Percentiles rank a stretch among this genome's conserved stretches.
Conservation (phyloP, 2,888 invertebrate genomes). For the Pristionchus mayeri region DNA sequence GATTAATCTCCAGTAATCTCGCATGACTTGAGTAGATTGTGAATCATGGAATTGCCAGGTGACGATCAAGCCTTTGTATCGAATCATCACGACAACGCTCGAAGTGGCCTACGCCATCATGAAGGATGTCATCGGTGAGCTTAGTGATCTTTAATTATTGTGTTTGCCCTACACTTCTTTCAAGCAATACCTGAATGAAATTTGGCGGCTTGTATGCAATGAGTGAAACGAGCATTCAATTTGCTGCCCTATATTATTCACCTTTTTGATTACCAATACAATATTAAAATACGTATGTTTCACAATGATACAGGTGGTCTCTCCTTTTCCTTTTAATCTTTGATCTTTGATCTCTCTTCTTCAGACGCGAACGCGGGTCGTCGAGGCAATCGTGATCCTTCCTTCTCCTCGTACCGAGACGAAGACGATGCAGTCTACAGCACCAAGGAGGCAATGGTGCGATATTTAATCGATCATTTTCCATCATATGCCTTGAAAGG, state of each 20-base stretch:
- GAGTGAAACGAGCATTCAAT: too few species aligned
- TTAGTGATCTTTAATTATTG: neutral
- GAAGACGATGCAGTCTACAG: neutral
- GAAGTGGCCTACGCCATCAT: constrained; percentile 12
- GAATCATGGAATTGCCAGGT: neutral
- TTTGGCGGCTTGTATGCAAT: too few species aligned
- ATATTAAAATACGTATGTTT: too few species aligned
- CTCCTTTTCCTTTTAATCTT: neutral
- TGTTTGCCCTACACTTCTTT: too few species aligned
- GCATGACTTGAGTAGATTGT: too few species aligned
- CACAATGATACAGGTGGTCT: neutral
- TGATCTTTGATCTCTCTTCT: neutral
- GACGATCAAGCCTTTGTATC: neutral
- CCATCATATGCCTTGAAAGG: too few species aligned
- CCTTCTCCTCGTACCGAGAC: neutral
- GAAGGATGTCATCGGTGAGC: neutral
- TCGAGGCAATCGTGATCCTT: neutral
- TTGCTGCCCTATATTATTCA: too few species aligned
- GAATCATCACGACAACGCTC: neutral
- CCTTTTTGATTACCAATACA: too few species aligned
- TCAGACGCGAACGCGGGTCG: neutral
- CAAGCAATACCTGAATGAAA: too few species aligned
- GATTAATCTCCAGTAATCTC: too few species aligned
- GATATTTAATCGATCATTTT: too few species aligned
- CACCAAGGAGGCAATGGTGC: neutral